These are phyloP conservation scores for Psilopogon haemacephalus DNA, from an alignment of 2,113 vertebrate species.

Conservation along the genomic window DNA sequence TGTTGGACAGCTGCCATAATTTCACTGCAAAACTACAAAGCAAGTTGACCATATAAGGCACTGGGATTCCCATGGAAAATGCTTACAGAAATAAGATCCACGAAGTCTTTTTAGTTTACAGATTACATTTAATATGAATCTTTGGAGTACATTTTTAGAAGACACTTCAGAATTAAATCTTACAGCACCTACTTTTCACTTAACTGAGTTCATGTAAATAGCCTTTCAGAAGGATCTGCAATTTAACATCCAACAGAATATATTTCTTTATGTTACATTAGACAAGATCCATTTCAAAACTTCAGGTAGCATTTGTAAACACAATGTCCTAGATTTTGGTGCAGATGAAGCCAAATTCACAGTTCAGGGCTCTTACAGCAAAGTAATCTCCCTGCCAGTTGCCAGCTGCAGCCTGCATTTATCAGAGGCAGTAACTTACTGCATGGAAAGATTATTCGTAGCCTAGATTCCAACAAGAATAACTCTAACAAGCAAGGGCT, in stretches of 20 bases:
- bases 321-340: not conserved
- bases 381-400: not conserved
- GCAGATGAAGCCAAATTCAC: not conserved
- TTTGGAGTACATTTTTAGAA: not conserved
- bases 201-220: not conserved
- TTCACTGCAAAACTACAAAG: conserved; percentile 78
- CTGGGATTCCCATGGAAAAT: conserved; percentile 91
- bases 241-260: not conserved
- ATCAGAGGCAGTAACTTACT: conserved; percentile 45
- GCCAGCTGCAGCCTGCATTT: conserved; percentile 7
- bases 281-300: not conserved
- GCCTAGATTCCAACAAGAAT: conserved; percentile 66
- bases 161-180: not conserved
- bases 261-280: not conserved
- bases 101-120: conserved; percentile 65
- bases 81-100: conserved; percentile 65
- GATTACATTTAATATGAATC: not conserved
- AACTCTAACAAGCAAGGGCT: conserved; percentile 66
- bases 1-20: conserved; percentile 79
- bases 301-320: not conserved
- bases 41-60: conserved; percentile 91
- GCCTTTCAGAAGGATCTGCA: conserved; percentile 7
- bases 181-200: not conserved
- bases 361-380: not conserved
- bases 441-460: conserved; percentile 65